These are phyloP conservation scores for Phrynosoma blainvillii DNA, from an alignment of 2,113 vertebrate genomes.

Conservation along the genomic window DNA sequence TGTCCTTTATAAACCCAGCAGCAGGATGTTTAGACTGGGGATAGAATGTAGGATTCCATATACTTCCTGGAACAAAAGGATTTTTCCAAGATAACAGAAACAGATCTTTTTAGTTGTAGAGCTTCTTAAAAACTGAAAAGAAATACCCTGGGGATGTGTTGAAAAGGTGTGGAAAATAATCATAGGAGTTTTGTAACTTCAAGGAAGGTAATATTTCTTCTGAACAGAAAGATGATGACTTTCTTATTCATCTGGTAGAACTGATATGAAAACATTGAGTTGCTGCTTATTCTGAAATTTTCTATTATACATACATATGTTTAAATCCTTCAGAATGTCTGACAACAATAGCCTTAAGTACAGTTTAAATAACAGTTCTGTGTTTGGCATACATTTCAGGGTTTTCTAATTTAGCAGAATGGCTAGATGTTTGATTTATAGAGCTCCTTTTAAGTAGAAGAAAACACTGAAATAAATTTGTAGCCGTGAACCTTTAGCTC, in stretches of 20 bases:
- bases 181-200: neutral
- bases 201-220: neutral
- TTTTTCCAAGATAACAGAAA: slow-evolving; percentile 39
- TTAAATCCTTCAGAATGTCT: slow-evolving; percentile 9
- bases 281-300: slow-evolving; percentile 24
- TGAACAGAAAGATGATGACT: neutral
- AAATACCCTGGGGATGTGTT: neutral
- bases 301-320: neutral
- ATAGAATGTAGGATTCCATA: slow-evolving; percentile 45
- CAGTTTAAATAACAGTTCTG: neutral
- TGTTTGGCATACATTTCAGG: slow-evolving; percentile 21
- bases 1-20: slow-evolving; percentile 24
- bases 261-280: slow-evolving; percentile 4
- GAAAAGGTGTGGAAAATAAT: neutral
- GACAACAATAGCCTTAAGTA: neutral
- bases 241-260: neutral
- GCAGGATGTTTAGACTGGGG: slow-evolving; percentile 31
- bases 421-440: no score
- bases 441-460: no score
- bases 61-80: slow-evolving; percentile 14
- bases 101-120: slow-evolving; percentile 22
- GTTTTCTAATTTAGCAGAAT: neutral
- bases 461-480: no score
- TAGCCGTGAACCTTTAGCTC: no score
- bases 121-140: neutral